phyloP scores from a whole-genome alignment of 2,113 vertebrate genomes.

The Taxidea taxus region DNA sequence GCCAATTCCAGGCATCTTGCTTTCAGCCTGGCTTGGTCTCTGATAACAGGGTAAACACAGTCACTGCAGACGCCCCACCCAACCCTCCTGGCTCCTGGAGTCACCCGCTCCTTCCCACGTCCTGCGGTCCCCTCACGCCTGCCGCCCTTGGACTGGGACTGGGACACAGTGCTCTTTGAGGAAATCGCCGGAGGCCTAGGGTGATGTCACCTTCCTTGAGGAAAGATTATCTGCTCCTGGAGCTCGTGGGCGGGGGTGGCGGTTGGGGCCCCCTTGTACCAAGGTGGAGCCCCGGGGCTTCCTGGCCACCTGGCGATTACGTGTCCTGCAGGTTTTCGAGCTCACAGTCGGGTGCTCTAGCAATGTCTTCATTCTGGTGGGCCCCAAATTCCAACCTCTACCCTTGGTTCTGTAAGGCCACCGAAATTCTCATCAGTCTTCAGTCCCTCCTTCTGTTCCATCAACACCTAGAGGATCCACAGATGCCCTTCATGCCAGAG shows the following conservation, averaged over 20 bases:
- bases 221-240: neutral
- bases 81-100: fast-evolving
- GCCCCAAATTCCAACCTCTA: neutral
- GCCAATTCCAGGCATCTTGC: neutral
- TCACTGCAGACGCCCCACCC: neutral
- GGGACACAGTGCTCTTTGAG: neutral
- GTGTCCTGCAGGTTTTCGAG: fast-evolving
- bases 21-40: neutral
- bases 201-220: neutral
- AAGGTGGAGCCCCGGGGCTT: neutral
- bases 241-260: neutral
- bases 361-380: neutral
- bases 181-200: neutral
- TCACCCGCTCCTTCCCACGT: neutral
- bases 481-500: fast-evolving
- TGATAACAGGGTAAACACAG: too few species aligned
- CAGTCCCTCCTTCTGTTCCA: neutral
- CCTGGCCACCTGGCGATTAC: neutral
- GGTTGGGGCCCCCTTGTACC: neutral
- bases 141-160: neutral
- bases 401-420: neutral
- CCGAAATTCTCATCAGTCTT: neutral
- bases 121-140: neutral
- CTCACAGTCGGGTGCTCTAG: too few species aligned
- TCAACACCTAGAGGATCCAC: neutral